These are phyloP conservation scores for Microtus oregoni DNA, from an alignment of 2,113 vertebrate species.

Conservation along the genomic window DNA sequence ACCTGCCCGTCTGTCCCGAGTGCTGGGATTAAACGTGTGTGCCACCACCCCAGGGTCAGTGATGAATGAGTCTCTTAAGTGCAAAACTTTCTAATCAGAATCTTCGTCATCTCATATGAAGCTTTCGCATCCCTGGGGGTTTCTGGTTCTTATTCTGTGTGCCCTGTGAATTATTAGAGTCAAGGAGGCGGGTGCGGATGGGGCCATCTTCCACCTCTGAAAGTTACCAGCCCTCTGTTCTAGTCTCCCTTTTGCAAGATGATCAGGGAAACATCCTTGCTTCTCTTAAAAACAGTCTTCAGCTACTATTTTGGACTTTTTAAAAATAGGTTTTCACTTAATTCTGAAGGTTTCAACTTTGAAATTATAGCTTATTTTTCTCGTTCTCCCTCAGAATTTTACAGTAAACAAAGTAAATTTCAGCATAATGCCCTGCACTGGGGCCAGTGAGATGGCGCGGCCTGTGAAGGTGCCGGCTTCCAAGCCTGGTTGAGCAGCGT, in stretches of 20 bases:
- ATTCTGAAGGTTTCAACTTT: constrained; percentile 40
- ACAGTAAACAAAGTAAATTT: neutral
- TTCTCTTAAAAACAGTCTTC: neutral
- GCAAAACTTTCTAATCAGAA: neutral
- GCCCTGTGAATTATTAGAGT: neutral
- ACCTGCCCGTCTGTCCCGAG: neutral
- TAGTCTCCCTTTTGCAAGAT: neutral
- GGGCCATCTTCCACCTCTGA: neutral
- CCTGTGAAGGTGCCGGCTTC: neutral
- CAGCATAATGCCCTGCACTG: neutral
- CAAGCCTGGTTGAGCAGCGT: neutral
- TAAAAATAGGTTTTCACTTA: neutral
- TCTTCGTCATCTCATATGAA: neutral
- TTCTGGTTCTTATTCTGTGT: neutral
- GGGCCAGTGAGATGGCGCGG: neutral
- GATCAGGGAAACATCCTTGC: neutral
- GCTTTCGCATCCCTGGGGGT: neutral
- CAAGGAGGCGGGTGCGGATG: neutral
- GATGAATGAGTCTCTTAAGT: neutral
- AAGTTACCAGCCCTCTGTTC: neutral
- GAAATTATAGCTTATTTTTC: constrained; percentile 36
- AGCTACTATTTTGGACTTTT: neutral
- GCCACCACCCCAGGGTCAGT: neutral
- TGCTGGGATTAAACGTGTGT: neutral
- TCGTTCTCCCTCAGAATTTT: neutral